Conservation (phyloP, 2,888 invertebrate genomes). For the Acronicta aceris region DNA sequence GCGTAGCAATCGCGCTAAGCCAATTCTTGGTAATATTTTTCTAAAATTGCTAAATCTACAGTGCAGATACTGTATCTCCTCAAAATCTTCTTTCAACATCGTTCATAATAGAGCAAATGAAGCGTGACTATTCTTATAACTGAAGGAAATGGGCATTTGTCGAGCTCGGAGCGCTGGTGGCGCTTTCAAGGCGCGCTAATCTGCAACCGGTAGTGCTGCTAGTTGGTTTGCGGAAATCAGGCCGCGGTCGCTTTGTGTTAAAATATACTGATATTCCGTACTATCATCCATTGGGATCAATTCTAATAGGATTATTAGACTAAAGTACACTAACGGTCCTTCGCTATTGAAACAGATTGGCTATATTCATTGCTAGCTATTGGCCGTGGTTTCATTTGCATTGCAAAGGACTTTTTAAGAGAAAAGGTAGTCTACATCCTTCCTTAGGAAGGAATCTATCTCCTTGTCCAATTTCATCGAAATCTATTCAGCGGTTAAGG, state of each 20-base stretch:
- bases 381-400: too few relatives aligned
- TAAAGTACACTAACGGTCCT: too few relatives aligned
- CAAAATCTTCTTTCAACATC: conserved; percentile 1
- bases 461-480: too few relatives aligned
- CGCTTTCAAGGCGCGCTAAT: conserved; percentile 14
- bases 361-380: too few relatives aligned
- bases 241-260: conserved; percentile 10
- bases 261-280: conserved; percentile 7
- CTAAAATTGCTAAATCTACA: too few relatives aligned
- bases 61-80: neutral
- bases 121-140: conserved; percentile 16
- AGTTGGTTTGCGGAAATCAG: conserved; percentile 14
- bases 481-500: too few relatives aligned
- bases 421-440: too few relatives aligned
- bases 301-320: conserved; percentile 3
- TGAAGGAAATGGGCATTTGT: conserved; percentile 33
- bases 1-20: too few relatives aligned
- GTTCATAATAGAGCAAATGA: conserved; percentile 8
- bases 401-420: too few relatives aligned
- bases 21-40: too few relatives aligned
- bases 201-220: conserved; percentile 13
- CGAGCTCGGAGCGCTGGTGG: conserved; percentile 3
- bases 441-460: too few relatives aligned
- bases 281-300: neutral
- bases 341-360: too few relatives aligned